phyloP scores from a whole-genome alignment of 1,140 invertebrate genomes.

The Macrosteles quadrilineatus region DNA sequence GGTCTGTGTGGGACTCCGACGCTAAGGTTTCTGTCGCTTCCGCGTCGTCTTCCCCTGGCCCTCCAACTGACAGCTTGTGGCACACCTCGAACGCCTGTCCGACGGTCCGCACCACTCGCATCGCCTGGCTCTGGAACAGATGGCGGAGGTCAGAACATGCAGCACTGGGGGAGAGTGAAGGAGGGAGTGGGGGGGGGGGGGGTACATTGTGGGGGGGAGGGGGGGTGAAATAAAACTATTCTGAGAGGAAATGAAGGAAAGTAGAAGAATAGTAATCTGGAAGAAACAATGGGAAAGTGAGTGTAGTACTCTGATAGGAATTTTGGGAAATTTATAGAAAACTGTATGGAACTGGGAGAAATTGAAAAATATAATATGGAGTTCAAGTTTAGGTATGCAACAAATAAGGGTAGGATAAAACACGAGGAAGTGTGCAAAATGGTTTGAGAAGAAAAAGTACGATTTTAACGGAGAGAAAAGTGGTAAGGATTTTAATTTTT shows the following conservation, averaged over 20 bases:
- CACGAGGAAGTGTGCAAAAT: too few relatives aligned
- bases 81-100: slow-evolving; percentile 99
- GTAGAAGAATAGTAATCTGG: not conserved
- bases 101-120: slow-evolving; percentile 95
- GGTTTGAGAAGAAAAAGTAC: too few relatives aligned
- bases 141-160: not conserved
- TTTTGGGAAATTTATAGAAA: too few relatives aligned
- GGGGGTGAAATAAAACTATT: not conserved
- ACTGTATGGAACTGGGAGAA: too few relatives aligned
- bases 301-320: not conserved
- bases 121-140: slow-evolving; percentile 88
- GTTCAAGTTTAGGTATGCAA: too few relatives aligned
- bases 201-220: not conserved
- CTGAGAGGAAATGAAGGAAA: not conserved
- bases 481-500: too few relatives aligned
- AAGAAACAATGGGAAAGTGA: not conserved
- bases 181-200: not conserved
- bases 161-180: not conserved
- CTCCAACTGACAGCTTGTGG: slow-evolving; percentile 81
- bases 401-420: too few relatives aligned
- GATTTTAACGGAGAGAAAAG: too few relatives aligned
- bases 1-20: slow-evolving; percentile 54
- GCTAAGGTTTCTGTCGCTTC: slow-evolving; percentile 61
- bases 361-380: too few relatives aligned
- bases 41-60: slow-evolving; percentile 58